A percentile compares a stretch with the other conserved stretches of the same genome.
Evolutionary conservation across 2,888 invertebrate genomes (phyloP).

Genomic region (Empis stercorea): DNA sequence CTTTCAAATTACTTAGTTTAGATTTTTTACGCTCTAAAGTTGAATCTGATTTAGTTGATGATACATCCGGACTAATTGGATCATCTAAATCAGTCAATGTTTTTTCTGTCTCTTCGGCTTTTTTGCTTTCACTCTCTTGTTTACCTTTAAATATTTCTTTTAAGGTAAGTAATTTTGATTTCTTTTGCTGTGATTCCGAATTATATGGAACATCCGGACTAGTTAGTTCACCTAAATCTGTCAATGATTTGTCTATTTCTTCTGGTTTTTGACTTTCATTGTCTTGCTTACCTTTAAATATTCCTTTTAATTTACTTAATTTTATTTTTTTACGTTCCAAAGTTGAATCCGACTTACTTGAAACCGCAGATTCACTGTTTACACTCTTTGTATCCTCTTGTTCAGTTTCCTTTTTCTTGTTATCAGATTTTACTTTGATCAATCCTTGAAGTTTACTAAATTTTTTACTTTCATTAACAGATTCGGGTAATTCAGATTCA

Average conservation of each 20-base stretch:
- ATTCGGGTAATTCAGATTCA: too few species aligned
- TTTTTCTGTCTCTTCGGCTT: background rate
- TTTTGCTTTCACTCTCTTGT: too few species aligned
- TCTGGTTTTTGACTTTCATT: background rate
- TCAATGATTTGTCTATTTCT: background rate
- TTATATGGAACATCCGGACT: too few species aligned
- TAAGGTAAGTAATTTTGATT: slow-evolving; percentile 26
- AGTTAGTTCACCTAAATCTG: too few species aligned
- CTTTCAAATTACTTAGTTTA: slow-evolving; percentile 31
- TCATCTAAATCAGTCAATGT: too few species aligned
- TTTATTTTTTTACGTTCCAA: slow-evolving; percentile 24
- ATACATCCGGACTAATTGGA: background rate
- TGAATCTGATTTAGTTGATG: background rate
- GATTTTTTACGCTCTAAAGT: slow-evolving; percentile 21
- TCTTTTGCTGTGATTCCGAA: slow-evolving; percentile 13
- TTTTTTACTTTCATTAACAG: slow-evolving; percentile 19
- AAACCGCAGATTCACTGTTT: background rate
- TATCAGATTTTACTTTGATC: slow-evolving; percentile 17
- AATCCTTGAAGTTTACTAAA: slow-evolving; percentile 37
- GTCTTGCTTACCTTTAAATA: slow-evolving; percentile 23
- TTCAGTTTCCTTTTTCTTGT: too few species aligned
- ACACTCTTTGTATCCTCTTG: background rate
- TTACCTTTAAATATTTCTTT: slow-evolving; percentile 36
- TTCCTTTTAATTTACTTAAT: slow-evolving; percentile 35
- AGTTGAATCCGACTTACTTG: too few species aligned